phyloP scores from a whole-genome alignment of 1,140 invertebrate species.

The Drusus annulatus region DNA sequence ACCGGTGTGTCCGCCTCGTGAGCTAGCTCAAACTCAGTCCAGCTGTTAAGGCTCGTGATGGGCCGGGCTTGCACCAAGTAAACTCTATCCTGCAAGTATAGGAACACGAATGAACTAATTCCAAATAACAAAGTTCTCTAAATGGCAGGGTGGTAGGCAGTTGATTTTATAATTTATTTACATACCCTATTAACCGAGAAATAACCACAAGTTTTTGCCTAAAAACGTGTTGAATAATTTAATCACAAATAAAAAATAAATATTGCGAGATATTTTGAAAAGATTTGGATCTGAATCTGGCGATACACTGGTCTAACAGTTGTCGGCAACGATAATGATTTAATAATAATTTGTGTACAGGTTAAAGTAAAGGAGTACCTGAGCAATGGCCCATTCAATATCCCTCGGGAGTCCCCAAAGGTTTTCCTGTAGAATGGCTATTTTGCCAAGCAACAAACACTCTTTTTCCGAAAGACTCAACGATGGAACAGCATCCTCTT shows the following conservation, averaged over 20 bases:
- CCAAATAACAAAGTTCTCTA: not conserved
- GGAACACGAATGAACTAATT: not conserved
- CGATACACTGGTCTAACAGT: too few relatives aligned
- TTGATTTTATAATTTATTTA: too few relatives aligned
- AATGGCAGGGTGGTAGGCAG: too few relatives aligned
- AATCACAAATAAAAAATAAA: too few relatives aligned
- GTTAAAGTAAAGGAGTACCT: slow-evolving; percentile 63
- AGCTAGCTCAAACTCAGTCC: slow-evolving; percentile 81
- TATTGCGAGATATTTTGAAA: too few relatives aligned
- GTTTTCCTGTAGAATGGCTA: slow-evolving; percentile 76
- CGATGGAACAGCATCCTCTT: slow-evolving; percentile 62
- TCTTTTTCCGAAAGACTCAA: slow-evolving; percentile 72
- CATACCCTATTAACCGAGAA: too few relatives aligned
- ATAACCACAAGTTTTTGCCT: too few relatives aligned
- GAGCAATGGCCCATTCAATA: slow-evolving; percentile 81
- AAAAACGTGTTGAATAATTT: too few relatives aligned
- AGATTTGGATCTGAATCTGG: too few relatives aligned
- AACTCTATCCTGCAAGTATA: slow-evolving; percentile 68
- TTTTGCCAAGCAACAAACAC: slow-evolving; percentile 70
- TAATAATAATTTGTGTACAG: not conserved
- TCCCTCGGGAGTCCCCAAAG: slow-evolving; percentile 79
- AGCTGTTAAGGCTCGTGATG: slow-evolving; percentile 79
- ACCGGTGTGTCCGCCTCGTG: slow-evolving; percentile 81
- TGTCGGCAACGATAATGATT: too few relatives aligned
- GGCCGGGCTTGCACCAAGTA: slow-evolving; percentile 82